These are phyloP conservation scores for Donacobius atricapilla DNA, from an alignment of 2,113 vertebrate genomes.

Conservation along the genomic window DNA sequence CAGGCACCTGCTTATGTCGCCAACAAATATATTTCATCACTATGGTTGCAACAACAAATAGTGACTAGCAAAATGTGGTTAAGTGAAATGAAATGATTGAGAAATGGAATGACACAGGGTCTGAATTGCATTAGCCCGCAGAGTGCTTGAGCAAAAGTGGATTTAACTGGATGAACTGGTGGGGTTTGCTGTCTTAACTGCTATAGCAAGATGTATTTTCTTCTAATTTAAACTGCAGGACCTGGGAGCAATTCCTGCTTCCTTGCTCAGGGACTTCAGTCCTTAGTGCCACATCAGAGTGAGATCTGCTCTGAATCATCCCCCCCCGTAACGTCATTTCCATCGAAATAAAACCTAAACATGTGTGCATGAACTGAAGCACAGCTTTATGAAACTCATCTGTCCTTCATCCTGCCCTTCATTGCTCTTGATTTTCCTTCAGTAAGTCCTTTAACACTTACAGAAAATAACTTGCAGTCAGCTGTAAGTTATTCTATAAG, in stretches of 20 bases:
- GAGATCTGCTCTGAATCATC: background rate
- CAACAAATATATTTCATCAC: constrained; percentile 35
- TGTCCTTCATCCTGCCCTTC: background rate
- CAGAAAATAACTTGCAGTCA: background rate
- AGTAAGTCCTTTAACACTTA: background rate
- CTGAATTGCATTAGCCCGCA: constrained; percentile 10
- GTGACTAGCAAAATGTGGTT: constrained; percentile 3
- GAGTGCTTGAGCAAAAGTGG: constrained; percentile 4
- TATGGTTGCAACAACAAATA: constrained; percentile 51
- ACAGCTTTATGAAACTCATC: background rate
- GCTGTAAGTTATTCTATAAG: background rate
- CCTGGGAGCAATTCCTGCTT: background rate
- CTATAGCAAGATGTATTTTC: background rate
- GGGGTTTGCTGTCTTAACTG: background rate
- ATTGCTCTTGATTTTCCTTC: background rate
- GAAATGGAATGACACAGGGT: constrained; percentile 35
- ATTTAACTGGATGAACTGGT: constrained; percentile 22
- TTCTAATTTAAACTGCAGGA: constrained; percentile 10
- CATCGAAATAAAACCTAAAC: background rate
- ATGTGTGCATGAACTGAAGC: background rate
- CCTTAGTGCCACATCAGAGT: background rate
- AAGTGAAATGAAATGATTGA: constrained; percentile 30
- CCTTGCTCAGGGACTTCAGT: background rate
- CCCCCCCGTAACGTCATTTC: background rate
- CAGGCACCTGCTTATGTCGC: constrained; percentile 22